phyloP scores from a whole-genome alignment of 2,113 vertebrate species.

The Proteles cristata region DNA sequence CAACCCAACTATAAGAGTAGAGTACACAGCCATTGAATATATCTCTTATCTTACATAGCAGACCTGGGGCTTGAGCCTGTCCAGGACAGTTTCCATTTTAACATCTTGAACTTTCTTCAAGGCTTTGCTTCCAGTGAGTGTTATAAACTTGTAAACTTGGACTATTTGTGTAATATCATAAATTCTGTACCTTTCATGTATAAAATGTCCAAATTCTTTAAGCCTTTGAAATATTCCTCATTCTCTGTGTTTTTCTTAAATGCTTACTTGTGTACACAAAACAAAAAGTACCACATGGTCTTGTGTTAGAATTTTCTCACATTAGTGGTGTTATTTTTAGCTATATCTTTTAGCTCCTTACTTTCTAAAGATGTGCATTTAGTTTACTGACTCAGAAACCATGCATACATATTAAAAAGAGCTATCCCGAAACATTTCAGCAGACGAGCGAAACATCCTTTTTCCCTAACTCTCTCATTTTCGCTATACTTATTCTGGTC shows the following conservation, averaged over 20 bases:
- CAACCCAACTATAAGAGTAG: not conserved
- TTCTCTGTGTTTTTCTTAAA: constrained; percentile 37
- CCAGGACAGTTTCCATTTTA: not conserved
- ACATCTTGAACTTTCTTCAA: not conserved
- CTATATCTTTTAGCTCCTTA: not conserved
- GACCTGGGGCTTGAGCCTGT: not conserved
- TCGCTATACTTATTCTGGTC: not conserved
- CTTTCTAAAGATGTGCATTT: not conserved
- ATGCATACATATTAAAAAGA: not conserved
- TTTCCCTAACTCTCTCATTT: not conserved
- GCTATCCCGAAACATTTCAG: not conserved
- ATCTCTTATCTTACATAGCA: not conserved
- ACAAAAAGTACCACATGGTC: not conserved
- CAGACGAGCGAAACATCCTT: not conserved
- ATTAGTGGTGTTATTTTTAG: not conserved
- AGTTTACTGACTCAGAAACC: not conserved
- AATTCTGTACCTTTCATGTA: not conserved
- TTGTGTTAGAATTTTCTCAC: not conserved
- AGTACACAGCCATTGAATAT: not conserved
- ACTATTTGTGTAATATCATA: not conserved
- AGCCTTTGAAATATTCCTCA: constrained; percentile 12
- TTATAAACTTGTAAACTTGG: not conserved
- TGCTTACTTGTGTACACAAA: constrained; percentile 11
- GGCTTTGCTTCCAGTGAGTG: not conserved
- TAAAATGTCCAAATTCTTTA: not conserved